Percentiles rank a stretch among this genome's conserved stretches.
Evolutionary conservation across 2,888 invertebrate species (phyloP).

Genomic region (Pristionchus arcanus): DNA sequence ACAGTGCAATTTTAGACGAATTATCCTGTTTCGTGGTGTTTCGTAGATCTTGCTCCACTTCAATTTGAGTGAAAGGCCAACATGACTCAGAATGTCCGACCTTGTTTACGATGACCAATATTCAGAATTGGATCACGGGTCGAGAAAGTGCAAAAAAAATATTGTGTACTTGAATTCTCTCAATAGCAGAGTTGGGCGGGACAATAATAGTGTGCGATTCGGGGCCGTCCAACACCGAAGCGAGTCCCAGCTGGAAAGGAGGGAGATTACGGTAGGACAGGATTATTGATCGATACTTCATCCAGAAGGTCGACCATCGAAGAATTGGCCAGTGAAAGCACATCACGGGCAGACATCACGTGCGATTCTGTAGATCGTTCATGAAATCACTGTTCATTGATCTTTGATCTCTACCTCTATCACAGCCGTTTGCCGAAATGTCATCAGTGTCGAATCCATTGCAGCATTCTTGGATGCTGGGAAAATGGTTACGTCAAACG

Average conservation of each 20-base stretch:
- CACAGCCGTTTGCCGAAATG: slow-evolving; percentile 39
- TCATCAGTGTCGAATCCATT: slow-evolving; percentile 53
- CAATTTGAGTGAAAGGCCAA: neutral
- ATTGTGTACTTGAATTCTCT: slow-evolving; percentile 31
- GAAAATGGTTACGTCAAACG: neutral
- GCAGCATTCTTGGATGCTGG: slow-evolving; percentile 56
- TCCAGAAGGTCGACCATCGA: slow-evolving; percentile 52
- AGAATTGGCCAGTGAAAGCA: slow-evolving; percentile 51
- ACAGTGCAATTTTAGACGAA: neutral
- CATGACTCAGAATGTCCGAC: neutral
- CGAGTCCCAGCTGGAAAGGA: slow-evolving; percentile 43
- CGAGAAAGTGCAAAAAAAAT: neutral
- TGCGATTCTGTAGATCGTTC: neutral
- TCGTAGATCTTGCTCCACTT: neutral
- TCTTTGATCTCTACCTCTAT: slow-evolving; percentile 35
- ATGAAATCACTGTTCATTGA: neutral
- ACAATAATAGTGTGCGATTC: slow-evolving; percentile 39
- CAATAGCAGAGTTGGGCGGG: slow-evolving; percentile 51
- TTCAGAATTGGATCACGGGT: neutral
- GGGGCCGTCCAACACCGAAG: slow-evolving; percentile 40
- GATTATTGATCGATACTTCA: slow-evolving; percentile 5
- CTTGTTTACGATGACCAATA: neutral
- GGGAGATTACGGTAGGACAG: neutral
- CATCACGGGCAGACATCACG: slow-evolving; percentile 53
- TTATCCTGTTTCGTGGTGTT: neutral